Conservation (phyloP, 2,797 vertebrate species). For the Protonibea diacanthus region DNA sequence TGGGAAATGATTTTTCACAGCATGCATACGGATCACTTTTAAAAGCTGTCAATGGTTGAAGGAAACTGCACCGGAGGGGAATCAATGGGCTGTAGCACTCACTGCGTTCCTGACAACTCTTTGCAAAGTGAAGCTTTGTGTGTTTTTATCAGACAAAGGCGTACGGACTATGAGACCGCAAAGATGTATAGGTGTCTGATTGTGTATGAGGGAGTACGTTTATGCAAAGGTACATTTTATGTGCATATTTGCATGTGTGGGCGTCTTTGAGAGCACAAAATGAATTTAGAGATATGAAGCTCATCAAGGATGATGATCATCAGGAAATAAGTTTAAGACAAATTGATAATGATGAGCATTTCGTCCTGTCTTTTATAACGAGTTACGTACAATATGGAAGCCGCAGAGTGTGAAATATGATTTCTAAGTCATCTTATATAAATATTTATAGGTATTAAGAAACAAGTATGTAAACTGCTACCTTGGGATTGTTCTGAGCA, state of each 20-base stretch:
- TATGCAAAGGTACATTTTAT: neutral
- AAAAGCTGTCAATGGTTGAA: slow-evolving; percentile 40
- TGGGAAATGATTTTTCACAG: slow-evolving; percentile 68
- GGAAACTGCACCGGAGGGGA: slow-evolving; percentile 18
- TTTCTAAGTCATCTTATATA: slow-evolving; percentile 23
- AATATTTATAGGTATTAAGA: slow-evolving; percentile 11
- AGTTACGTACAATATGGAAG: neutral
- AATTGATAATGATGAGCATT: neutral
- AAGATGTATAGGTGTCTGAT: neutral
- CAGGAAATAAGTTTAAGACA: neutral
- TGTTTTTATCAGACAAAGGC: slow-evolving; percentile 12
- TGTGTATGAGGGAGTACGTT: neutral
- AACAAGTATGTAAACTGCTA: slow-evolving; percentile 21
- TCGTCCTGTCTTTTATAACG: neutral
- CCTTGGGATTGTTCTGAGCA: slow-evolving; percentile 15
- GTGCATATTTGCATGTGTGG: slow-evolving; percentile 24
- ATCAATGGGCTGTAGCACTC: slow-evolving; percentile 32
- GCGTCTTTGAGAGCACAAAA: neutral
- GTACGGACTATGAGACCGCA: neutral
- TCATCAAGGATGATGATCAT: neutral
- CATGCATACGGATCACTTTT: slow-evolving; percentile 44
- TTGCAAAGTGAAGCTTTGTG: slow-evolving; percentile 32
- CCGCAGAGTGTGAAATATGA: neutral
- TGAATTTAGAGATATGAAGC: slow-evolving; percentile 8
- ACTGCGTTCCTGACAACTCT: slow-evolving; percentile 31